Percentiles rank a stretch among this genome's conserved stretches.
phyloP scores from a whole-genome alignment of 53 echinoderm and acorn worm species.

The Astropecten irregularis region DNA sequence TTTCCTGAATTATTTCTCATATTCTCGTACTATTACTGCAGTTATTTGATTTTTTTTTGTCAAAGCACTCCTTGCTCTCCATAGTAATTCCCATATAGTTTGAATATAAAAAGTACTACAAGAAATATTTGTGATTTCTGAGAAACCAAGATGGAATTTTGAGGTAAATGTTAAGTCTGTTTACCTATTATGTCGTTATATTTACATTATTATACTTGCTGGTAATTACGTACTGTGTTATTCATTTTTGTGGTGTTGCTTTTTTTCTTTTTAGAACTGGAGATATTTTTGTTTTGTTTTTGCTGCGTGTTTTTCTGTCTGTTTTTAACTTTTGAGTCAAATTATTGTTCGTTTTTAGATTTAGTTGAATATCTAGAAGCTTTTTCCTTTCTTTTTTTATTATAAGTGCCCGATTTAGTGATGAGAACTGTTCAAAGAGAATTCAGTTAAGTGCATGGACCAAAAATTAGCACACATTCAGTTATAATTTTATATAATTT shows the following conservation, averaged over 20 bases:
- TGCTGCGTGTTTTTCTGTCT: background rate
- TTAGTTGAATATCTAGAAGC: constrained; percentile 21
- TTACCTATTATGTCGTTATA: constrained; percentile 4
- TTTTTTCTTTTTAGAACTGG: background rate
- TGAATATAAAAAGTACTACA: too few species aligned
- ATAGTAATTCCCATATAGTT: too few species aligned
- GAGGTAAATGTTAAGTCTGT: constrained; percentile 54
- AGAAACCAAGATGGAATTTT: constrained; percentile 19
- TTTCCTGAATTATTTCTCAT: too few species aligned
- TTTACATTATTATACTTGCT: constrained; percentile 1
- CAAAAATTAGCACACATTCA: constrained; percentile 9
- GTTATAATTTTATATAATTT: background rate
- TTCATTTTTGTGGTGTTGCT: constrained; percentile 10
- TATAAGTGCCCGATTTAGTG: background rate
- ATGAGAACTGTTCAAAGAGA: too few species aligned
- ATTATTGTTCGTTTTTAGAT: background rate
- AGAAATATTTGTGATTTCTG: background rate
- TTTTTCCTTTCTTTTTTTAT: background rate
- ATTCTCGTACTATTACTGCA: too few species aligned
- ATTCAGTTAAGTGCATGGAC: too few species aligned
- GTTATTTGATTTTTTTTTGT: too few species aligned
- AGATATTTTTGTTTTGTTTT: background rate
- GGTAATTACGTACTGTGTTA: background rate
- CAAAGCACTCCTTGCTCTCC: too few species aligned
- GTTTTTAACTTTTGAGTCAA: background rate